Evolutionary conservation across 2,113 vertebrate genomes (phyloP).

Genomic region (Prolemur simus): DNA sequence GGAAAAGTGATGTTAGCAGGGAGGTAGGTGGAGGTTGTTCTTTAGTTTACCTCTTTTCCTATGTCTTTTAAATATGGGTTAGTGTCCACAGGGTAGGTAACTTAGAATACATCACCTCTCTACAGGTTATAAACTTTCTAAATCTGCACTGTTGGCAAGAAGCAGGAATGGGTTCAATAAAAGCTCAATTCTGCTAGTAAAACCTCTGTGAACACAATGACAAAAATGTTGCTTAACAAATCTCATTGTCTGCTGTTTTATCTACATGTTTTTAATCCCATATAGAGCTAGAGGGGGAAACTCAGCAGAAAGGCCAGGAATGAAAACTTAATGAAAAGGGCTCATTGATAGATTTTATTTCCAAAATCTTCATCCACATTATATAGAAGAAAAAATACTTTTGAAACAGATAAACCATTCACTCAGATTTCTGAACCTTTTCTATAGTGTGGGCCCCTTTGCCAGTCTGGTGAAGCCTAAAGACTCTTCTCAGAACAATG

Average conservation of each 20-base stretch:
- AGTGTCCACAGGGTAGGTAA: neutral
- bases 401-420: neutral
- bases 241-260: neutral
- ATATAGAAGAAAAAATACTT: neutral
- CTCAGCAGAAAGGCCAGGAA: neutral
- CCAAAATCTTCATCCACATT: neutral
- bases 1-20: no score
- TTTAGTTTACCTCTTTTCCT: neutral
- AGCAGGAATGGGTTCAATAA: neutral
- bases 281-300: neutral
- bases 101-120: neutral
- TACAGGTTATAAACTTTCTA: neutral
- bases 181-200: neutral
- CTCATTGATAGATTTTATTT: neutral
- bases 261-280: neutral
- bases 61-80: neutral
- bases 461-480: neutral
- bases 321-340: neutral
- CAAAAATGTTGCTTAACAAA: neutral
- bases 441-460: neutral
- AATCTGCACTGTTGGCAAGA: neutral
- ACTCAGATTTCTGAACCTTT: neutral
- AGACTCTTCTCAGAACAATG: neutral
- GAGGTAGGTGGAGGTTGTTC: accelerated
- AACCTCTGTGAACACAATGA: neutral